These are phyloP conservation scores for Rhagoletis pomonella DNA, from an alignment of 1,140 invertebrate genomes.

Conservation along the genomic window DNA sequence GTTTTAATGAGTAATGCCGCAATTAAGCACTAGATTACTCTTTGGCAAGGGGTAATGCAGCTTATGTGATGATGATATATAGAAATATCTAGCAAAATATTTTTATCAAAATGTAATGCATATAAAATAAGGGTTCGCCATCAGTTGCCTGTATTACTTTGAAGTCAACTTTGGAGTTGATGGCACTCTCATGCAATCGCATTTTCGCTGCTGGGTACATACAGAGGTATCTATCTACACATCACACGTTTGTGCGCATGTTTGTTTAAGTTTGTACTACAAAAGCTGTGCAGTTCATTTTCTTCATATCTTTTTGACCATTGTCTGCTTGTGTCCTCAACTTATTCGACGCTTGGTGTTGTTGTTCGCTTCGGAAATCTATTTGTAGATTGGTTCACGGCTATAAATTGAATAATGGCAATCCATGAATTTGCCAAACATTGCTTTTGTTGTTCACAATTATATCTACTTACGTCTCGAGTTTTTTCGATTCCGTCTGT, in stretches of 20 bases:
- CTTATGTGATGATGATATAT: too few species aligned
- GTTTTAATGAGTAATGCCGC: too few species aligned
- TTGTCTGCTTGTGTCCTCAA: background rate
- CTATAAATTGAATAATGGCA: conserved; percentile 34
- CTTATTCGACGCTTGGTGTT: background rate
- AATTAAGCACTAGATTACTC: too few species aligned
- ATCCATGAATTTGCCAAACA: conserved; percentile 19
- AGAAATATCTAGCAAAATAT: too few species aligned
- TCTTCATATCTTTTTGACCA: conserved; percentile 9
- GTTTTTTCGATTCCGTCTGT: background rate
- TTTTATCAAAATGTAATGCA: too few species aligned
- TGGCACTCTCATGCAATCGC: too few species aligned
- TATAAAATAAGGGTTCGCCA: too few species aligned
- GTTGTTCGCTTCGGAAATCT: conserved; percentile 14
- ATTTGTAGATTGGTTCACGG: conserved; percentile 38
- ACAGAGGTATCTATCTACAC: too few species aligned
- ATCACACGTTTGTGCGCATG: background rate
- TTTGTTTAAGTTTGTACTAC: background rate
- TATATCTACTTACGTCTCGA: background rate
- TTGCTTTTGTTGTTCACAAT: background rate
- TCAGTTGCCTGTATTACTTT: too few species aligned
- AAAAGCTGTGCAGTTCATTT: background rate
- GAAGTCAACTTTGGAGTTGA: too few species aligned
- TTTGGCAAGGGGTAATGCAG: too few species aligned
- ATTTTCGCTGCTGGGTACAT: too few species aligned